These are phyloP conservation scores for Limenitis camilla DNA, from an alignment of 2,888 invertebrate genomes.

Conservation along the genomic window DNA sequence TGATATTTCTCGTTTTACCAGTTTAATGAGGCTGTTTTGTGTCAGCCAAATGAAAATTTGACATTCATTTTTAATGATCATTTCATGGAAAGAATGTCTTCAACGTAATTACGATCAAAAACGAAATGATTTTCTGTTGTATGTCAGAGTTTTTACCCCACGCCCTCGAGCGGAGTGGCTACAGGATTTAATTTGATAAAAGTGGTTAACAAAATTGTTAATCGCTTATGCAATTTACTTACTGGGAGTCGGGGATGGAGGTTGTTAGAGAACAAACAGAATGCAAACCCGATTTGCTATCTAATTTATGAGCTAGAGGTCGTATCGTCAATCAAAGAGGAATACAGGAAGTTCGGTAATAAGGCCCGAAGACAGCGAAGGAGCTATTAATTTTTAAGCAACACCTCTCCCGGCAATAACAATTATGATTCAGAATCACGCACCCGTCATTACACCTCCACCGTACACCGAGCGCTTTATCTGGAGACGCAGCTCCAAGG, in stretches of 20 bases:
- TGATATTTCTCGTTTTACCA: not conserved
- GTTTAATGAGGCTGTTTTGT: slow-evolving; percentile 4
- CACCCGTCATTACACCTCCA: slow-evolving; percentile 65
- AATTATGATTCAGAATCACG: slow-evolving; percentile 71
- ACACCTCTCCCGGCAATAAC: slow-evolving; percentile 41
- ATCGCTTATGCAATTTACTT: too few relatives aligned
- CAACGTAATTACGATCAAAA: slow-evolving; percentile 3
- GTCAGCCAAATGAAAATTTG: slow-evolving; percentile 5
- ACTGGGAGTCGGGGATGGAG: too few relatives aligned
- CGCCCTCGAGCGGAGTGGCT: not conserved
- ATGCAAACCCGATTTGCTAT: not conserved
- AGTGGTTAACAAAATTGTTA: too few relatives aligned
- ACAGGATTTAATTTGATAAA: too few relatives aligned
- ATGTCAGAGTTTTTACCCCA: not conserved
- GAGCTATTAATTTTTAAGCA: slow-evolving; percentile 29
- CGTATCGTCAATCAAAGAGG: slow-evolving; percentile 11
- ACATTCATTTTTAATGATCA: slow-evolving; percentile 9
- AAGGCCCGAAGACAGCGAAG: not conserved
- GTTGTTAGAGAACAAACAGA: not conserved
- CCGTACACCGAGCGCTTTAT: slow-evolving; percentile 70
- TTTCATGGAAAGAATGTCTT: slow-evolving; percentile 3
- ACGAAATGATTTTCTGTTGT: not conserved
- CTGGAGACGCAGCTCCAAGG: slow-evolving; percentile 57
- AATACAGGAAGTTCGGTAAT: slow-evolving; percentile 5
- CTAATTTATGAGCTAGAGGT: not conserved